Evolutionary conservation across 2,113 vertebrate genomes (phyloP).

Genomic region (Deroptyus accipitrinus): DNA sequence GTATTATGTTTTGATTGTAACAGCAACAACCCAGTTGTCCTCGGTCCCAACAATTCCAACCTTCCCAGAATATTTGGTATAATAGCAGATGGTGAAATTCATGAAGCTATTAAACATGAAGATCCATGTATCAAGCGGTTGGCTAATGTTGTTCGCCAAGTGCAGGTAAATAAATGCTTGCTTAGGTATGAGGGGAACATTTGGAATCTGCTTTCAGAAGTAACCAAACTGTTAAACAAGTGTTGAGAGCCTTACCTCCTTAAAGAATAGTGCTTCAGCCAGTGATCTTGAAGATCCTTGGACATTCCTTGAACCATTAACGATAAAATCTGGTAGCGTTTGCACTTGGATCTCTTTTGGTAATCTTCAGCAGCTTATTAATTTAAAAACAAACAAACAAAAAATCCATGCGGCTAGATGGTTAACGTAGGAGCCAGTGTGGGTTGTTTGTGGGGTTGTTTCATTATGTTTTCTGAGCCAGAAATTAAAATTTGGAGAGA

Average conservation of each 20-base stretch:
- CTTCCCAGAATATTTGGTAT: conserved; percentile 95
- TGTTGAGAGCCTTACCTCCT: neutral
- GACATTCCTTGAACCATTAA: neutral
- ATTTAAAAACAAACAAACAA: neutral
- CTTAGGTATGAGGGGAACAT: neutral
- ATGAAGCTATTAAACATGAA: conserved; percentile 92
- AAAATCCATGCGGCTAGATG: neutral
- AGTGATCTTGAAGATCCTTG: neutral
- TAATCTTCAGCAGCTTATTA: neutral
- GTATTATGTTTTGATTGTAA: neutral
- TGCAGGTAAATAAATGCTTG: conserved; percentile 80
- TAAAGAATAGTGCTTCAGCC: neutral
- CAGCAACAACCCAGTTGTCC: conserved; percentile 96
- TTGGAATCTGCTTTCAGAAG: neutral
- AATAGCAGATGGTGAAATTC: conserved; percentile 93
- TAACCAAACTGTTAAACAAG: neutral
- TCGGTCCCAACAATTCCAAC: conserved; percentile 94
- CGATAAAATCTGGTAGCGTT: neutral
- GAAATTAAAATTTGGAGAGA: neutral
- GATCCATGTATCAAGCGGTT: conserved; percentile 92
- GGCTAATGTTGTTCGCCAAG: conserved; percentile 96
- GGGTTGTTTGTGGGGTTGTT: neutral
- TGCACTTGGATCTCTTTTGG: neutral
- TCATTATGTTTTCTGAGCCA: neutral
- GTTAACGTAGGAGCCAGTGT: neutral